These are phyloP conservation scores for Epinotia nisella DNA, from an alignment of 2,888 invertebrate species.

Conservation along the genomic window DNA sequence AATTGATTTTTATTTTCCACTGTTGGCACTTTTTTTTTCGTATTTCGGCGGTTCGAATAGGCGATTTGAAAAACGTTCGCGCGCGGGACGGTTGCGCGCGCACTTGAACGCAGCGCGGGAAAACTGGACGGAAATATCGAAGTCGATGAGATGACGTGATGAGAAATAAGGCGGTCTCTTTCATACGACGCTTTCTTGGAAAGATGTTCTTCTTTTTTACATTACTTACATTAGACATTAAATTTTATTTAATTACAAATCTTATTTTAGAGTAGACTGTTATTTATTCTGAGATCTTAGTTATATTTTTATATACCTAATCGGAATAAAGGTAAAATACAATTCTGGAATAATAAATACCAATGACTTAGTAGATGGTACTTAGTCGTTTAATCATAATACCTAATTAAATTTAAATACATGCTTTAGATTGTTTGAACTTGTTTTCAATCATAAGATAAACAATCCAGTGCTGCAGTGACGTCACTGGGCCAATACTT, in stretches of 20 bases:
- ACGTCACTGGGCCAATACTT: no score
- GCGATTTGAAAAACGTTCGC: slow-evolving; percentile 69
- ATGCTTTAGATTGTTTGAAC: no score
- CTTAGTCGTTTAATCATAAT: no score
- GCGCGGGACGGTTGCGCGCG: slow-evolving; percentile 74
- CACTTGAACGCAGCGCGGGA: slow-evolving; percentile 65
- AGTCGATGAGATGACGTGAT: slow-evolving; percentile 51
- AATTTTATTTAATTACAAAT: not conserved
- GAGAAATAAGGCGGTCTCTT: slow-evolving; percentile 49
- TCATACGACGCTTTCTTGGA: slow-evolving; percentile 41
- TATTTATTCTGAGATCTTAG: no score
- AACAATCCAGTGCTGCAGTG: no score
- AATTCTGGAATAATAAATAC: no score
- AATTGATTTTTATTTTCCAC: slow-evolving; percentile 10
- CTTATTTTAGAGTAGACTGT: not conserved
- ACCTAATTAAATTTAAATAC: no score
- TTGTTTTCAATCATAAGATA: no score
- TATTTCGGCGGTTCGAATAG: slow-evolving; percentile 58
- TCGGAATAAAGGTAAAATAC: no score
- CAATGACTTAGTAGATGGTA: no score
- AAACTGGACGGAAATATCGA: slow-evolving; percentile 68
- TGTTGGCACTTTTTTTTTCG: slow-evolving; percentile 46
- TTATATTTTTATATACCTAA: no score
- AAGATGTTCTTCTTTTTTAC: not conserved
- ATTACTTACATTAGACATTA: not conserved